Evolutionary conservation across 1,140 invertebrate species (phyloP).

Genomic region (Saccostrea echinata): DNA sequence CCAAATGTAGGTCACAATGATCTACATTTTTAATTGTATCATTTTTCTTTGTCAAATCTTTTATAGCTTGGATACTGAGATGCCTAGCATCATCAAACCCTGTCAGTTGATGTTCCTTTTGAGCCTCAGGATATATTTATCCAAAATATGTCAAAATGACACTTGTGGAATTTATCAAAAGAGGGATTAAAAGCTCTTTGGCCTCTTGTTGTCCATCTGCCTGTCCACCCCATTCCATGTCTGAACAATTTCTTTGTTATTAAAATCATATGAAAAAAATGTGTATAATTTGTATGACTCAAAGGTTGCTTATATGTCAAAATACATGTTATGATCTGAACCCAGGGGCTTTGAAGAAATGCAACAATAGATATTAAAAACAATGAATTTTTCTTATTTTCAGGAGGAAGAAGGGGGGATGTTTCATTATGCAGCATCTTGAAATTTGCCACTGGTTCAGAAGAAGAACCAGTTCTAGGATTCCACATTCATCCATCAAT

Average conservation of each 20-base stretch:
- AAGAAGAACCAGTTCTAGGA: conserved; percentile 55
- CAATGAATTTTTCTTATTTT: conserved; percentile 17
- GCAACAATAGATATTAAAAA: background rate
- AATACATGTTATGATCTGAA: background rate
- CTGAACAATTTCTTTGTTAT: no score
- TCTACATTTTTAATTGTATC: no score
- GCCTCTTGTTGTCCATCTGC: no score
- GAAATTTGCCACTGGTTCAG: conserved; percentile 51
- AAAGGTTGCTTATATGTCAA: background rate
- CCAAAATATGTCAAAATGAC: no score
- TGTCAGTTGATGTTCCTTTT: background rate
- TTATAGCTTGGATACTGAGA: background rate
- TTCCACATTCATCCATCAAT: conserved; percentile 50
- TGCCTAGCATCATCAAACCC: background rate
- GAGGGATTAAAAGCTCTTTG: no score
- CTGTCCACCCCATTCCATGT: no score
- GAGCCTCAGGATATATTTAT: background rate
- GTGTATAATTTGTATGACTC: background rate
- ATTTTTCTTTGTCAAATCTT: no score
- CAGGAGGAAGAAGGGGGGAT: conserved; percentile 45
- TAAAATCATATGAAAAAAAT: no score
- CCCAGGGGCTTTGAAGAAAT: background rate
- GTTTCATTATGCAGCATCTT: conserved; percentile 43
- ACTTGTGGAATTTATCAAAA: no score
- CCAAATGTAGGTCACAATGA: no score